Evolutionary conservation across 2,113 vertebrate genomes (phyloP), one percentile per base, ranked within the genome.

Genomic region (Siniperca chuatsi): DNA sequence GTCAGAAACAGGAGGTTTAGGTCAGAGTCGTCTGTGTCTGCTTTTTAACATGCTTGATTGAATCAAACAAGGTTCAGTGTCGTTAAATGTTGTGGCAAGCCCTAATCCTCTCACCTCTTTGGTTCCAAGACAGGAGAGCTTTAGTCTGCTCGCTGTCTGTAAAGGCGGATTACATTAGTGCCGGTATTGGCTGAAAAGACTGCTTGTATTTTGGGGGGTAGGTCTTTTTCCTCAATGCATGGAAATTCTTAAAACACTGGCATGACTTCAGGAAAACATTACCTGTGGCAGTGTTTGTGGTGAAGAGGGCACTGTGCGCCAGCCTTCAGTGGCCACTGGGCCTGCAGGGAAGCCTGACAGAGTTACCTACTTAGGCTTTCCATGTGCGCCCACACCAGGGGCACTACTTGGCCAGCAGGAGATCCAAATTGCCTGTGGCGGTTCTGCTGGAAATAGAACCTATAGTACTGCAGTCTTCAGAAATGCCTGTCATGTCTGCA

Each of bases 171-270:
- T 89, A 87, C 91, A 92, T 93, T 92, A 92, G 85, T 73, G 82
- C 81, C 54, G 75, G 83, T 87, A 75, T 88, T 84, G 88, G 86
- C 93, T 95, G 92, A 94, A 95, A 95, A 94, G 94, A 82, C 83
- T 85, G 83, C 92, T 95, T 96, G 94, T 95, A 73, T 94, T 94
- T 92, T 80, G 85, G 54, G 78, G 91, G 87, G 87, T 78, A 84
- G 89, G 65, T 85, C 87, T 92, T 93, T 93, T 93, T 86, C 85
- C 85, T 90, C 89, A 81, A 75, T 86, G 85, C 92, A 90, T 94
- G 95, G 94, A 95, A 93, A 95, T 92, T 95, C 90, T 94, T 90
- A 93, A 94, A 92, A 86, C 78, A 77, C 90, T 95, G 94, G 94
- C 91, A 72, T n/a, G 20, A 70, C 87, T 86, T 95, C 90, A 93